A percentile compares a stretch with the other conserved stretches of the same genome.
These are phyloP conservation scores for Perithous albicinctus DNA, from an alignment of 2,888 invertebrate genomes.

Conservation along the genomic window DNA sequence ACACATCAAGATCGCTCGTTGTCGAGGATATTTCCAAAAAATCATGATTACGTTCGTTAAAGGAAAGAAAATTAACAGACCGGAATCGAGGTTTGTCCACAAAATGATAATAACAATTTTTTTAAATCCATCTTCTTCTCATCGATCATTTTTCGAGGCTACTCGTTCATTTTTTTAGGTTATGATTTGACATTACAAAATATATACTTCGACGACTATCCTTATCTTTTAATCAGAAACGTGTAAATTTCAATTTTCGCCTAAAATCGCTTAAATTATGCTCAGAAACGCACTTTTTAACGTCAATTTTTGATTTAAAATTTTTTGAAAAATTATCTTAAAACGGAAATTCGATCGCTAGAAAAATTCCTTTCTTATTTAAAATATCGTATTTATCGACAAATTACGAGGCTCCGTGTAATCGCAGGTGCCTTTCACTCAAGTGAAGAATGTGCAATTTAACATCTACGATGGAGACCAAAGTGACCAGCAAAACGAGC, in stretches of 20 bases:
- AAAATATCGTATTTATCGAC: too few species aligned
- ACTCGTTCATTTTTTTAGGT: slow-evolving; percentile 8
- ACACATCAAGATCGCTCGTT: not conserved
- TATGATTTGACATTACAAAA: not conserved
- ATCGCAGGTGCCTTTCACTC: slow-evolving; percentile 1
- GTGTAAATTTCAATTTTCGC: too few species aligned
- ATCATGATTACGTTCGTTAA: slow-evolving; percentile 24
- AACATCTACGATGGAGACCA: slow-evolving; percentile 89
- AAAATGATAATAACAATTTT: not conserved
- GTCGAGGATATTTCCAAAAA: not conserved
- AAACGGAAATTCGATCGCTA: too few species aligned
- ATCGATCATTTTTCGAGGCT: not conserved
- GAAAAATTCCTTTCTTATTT: too few species aligned
- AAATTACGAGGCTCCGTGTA: not conserved
- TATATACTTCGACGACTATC: not conserved
- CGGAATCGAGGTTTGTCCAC: slow-evolving; percentile 16
- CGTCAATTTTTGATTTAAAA: too few species aligned
- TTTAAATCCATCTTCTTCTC: not conserved
- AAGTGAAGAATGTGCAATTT: slow-evolving; percentile 70
- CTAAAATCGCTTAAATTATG: too few species aligned
- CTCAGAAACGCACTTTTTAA: too few species aligned
- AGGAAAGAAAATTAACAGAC: not conserved
- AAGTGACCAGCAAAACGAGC: slow-evolving; percentile 93
- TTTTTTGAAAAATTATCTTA: too few species aligned
- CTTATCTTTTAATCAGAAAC: too few species aligned